Evolutionary conservation across 2,113 vertebrate species (phyloP), one percentile per base, ranked within the genome.

Genomic region (Tragelaphus imberbis): DNA sequence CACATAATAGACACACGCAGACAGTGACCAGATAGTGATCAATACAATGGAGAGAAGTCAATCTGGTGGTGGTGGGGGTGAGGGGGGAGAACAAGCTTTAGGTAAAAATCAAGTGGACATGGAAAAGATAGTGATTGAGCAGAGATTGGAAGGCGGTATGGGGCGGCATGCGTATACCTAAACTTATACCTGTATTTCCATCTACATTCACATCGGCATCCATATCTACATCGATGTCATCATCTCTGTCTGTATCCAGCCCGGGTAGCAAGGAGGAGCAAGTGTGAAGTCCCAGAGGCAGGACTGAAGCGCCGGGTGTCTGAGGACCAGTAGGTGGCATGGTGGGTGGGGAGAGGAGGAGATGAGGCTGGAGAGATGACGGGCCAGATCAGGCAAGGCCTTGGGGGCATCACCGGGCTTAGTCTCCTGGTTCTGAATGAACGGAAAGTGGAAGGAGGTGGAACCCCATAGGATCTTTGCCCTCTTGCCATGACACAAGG

Each of bases 361-460:
- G 40, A 5, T 3, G 63, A 55, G 51, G 71, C 0, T 6, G 61
- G 75, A 36, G 90, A 33, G 53, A 25, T 28, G n/a, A 40, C 1
- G 7, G 71, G 81, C 19, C 4, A 12, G 58, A 33, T 30, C 5
- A 13, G 16, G 5, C 36, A 63, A 51, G 21, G n/a, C 36, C 23
- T 12, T 0, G 1, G 23, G 63, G 36, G 3, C 12, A 6, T 9
- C 25, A 49, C 6, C 0, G 28, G n/a, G 56, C 81, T 86, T 58
- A 25, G 65, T 40, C 65, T 68, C 30, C 7, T 77, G 58, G 14
- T 8, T 94, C 68, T 80, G 58, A 56, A 33, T 30, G 49, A 14
- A n/a, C 1, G 2, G 55, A 9, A 55, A 27, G 17, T 63, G 44
- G 77, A 33, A 75, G 2, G 55, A 89, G 36, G 91, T n/a, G 25